These are phyloP conservation scores for Leucoraja erinaceus DNA, from an alignment of 2,113 vertebrate genomes.

Conservation along the genomic window DNA sequence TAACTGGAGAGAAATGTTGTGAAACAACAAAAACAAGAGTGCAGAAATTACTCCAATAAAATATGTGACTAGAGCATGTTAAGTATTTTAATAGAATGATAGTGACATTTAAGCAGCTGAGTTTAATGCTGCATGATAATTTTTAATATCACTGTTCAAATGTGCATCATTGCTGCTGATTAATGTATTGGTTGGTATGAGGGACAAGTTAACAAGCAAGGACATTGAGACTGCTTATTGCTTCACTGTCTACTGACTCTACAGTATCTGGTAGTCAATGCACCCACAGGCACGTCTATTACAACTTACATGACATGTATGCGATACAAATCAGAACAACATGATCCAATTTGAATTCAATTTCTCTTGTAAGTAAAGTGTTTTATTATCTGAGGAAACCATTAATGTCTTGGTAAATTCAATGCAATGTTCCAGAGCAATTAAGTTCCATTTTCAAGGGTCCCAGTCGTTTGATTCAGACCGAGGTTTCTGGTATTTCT, in stretches of 20 bases:
- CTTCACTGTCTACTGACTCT: neutral
- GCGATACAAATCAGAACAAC: neutral
- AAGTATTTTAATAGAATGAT: neutral
- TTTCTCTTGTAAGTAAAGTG: constrained; percentile 13
- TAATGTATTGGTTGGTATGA: neutral
- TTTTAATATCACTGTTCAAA: neutral
- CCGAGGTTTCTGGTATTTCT: neutral
- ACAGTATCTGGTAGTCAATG: neutral
- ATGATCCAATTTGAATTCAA: constrained; percentile 9
- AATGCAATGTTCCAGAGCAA: neutral
- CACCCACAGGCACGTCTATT: neutral
- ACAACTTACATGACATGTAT: neutral
- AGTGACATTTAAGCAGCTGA: neutral
- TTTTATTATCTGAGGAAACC: constrained; percentile 33
- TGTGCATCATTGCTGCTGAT: neutral
- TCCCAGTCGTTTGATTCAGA: constrained; percentile 15
- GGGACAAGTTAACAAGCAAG: neutral
- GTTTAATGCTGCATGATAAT: neutral
- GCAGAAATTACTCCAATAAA: neutral
- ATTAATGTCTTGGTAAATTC: constrained; percentile 14
- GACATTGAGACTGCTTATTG: neutral
- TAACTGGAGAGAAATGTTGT: neutral
- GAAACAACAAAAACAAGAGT: neutral
- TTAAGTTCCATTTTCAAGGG: constrained; percentile 21
- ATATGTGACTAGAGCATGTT: neutral